These are phyloP conservation scores for Hanleya hanleyi DNA, from an alignment of 2,888 invertebrate species.

Conservation along the genomic window DNA sequence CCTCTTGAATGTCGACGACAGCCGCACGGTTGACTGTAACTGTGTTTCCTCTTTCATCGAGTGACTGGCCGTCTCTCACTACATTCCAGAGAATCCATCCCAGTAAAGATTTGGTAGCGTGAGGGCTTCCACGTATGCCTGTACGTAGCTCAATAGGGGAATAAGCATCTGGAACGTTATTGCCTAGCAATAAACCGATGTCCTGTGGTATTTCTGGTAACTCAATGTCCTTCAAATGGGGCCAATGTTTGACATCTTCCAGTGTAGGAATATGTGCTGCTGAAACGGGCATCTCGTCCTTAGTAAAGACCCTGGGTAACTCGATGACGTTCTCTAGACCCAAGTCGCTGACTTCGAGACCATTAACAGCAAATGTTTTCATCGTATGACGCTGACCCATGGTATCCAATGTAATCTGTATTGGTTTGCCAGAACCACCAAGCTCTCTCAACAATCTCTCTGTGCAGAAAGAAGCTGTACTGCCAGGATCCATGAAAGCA, in stretches of 20 bases:
- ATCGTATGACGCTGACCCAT: not conserved
- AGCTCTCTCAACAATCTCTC: not conserved
- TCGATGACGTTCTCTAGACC: conserved; percentile 8
- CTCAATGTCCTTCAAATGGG: conserved; percentile 23
- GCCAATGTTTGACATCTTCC: conserved; percentile 24
- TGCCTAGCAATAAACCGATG: conserved; percentile 21
- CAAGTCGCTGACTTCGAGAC: not conserved
- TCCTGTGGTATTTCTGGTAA: conserved; percentile 22
- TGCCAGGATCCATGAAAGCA: not conserved
- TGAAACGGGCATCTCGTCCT: conserved; percentile 28
- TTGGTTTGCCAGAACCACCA: not conserved
- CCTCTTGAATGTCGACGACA: not conserved
- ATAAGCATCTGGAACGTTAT: conserved; percentile 28
- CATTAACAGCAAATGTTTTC: not conserved
- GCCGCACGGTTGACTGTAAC: conserved; percentile 4
- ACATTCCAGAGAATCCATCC: conserved; percentile 29
- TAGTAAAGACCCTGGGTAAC: conserved; percentile 25
- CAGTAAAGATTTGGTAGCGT: conserved; percentile 15
- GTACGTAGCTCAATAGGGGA: conserved; percentile 15
- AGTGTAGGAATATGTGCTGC: conserved; percentile 20
- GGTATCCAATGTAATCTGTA: not conserved
- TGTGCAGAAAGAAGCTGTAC: not conserved
- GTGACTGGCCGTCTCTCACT: not conserved
- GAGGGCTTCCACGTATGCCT: conserved; percentile 22
- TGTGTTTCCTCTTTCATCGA: not conserved